Evolutionary conservation across 2,797 vertebrate genomes (phyloP).

Genomic region (Chloroceryle amazona): DNA sequence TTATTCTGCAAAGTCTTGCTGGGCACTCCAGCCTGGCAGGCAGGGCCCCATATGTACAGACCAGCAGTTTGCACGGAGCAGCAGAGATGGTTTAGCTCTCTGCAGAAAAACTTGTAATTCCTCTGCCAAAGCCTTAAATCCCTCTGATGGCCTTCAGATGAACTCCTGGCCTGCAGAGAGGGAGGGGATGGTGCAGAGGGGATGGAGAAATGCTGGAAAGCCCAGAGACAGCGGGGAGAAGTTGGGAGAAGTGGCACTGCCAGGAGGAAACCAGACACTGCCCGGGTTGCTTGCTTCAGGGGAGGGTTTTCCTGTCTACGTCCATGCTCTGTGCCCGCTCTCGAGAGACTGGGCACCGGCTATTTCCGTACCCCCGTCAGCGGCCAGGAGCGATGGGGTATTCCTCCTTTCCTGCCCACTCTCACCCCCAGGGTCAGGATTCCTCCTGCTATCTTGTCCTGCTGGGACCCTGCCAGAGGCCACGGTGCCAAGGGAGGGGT

Average conservation of each 20-base stretch:
- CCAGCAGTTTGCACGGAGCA: not conserved
- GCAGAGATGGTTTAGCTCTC: not conserved
- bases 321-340: not conserved
- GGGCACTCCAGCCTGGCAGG: not conserved
- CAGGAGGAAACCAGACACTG: accelerated
- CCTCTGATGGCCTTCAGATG: not conserved
- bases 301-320: not conserved
- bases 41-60: not conserved
- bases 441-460: not conserved
- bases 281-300: accelerated
- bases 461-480: not conserved
- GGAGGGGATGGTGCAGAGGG: accelerated
- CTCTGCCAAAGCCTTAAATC: not conserved
- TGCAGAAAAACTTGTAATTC: not conserved
- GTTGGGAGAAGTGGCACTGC: not conserved
- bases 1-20: not conserved
- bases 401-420: not conserved
- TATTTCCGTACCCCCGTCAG: not conserved
- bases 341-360: not conserved
- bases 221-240: accelerated
- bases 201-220: not conserved
- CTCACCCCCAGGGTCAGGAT: not conserved
- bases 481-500: not conserved
- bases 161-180: not conserved
- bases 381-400: not conserved